Percentiles rank a stretch among this genome's conserved stretches.
Evolutionary conservation across 2,888 invertebrate genomes (phyloP).

Genomic region (Argyra leucocephala): DNA sequence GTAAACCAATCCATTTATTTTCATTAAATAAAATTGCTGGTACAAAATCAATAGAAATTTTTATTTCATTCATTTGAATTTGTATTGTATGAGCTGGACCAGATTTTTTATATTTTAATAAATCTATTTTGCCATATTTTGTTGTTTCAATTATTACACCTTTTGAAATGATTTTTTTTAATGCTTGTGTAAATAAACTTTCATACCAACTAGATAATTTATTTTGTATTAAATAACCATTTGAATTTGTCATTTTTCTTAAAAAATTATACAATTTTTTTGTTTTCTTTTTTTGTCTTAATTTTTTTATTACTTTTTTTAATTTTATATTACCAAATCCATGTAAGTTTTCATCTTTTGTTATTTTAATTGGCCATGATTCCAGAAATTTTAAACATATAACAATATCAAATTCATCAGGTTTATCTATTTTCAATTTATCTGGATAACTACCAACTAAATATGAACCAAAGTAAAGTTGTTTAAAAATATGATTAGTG

Average conservation of each 20-base stretch:
- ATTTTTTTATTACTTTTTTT: conserved; percentile 7
- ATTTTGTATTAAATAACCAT: conserved; percentile 17
- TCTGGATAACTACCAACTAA: conserved; percentile 27
- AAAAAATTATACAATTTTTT: conserved; percentile 16
- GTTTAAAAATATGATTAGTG: background rate
- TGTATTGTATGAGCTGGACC: conserved; percentile 26
- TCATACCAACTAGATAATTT: conserved; percentile 29
- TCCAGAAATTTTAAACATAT: conserved; percentile 24
- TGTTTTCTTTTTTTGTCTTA: conserved; percentile 16
- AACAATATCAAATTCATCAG: conserved; percentile 30
- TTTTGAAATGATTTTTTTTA: conserved; percentile 9
- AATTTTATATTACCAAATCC: conserved; percentile 28
- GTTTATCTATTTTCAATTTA: conserved; percentile 24
- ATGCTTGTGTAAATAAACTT: conserved; percentile 19
- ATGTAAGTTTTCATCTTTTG: conserved; percentile 15
- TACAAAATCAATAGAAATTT: conserved; percentile 29
- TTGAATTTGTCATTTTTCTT: conserved; percentile 23
- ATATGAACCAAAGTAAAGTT: background rate
- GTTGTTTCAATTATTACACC: conserved; percentile 1
- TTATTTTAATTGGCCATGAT: conserved; percentile 16
- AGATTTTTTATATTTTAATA: conserved; percentile 21
- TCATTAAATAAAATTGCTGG: conserved; percentile 25
- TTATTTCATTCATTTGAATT: conserved; percentile 16
- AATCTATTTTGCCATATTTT: conserved; percentile 15
- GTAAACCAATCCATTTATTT: conserved; percentile 21